Evolutionary conservation across 2,888 invertebrate genomes (phyloP), one percentile per base, ranked within the genome.

Genomic region (Phalera bucephala): DNA sequence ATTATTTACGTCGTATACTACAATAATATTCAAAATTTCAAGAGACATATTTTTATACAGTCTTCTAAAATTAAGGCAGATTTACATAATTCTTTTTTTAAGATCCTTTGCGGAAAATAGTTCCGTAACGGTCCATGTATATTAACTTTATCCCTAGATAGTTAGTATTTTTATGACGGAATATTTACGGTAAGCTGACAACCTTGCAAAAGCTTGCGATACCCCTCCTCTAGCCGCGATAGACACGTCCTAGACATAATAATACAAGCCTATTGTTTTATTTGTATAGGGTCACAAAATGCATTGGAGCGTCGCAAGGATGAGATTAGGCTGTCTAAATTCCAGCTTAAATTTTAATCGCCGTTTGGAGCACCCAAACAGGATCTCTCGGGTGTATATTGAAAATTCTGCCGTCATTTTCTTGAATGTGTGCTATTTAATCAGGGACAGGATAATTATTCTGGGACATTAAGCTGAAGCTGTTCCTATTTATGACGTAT

Each of bases 311-410:
- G 72, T 66, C 68, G 71, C 70, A 67, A 63, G 70, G 72, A 64
- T 63, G 73, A 81, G 85, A 85, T 87, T 84, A 84, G 80, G 72
- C 72, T 70, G 78, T 82, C 82, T 82, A 79, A 86, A 87, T 77
- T 84, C 75, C 56, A 67, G 80, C 74, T 82, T 85, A 85, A 86
- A 81, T 78, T 80, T 83, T 83, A 84, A 83, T 85, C 81, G 71
- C 48, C 40, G 42, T 71, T 75, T 76, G 72, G 81, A 75, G 66
- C 75, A 75, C 63, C 66, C 68, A 52, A 70, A 68, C 71, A 64
- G 67, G 64, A 65, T 71, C 68, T 66, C 64, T 64, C 63, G 69
- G 68, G 66, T 67, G 61, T 71, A 64, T 77, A 72, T 72, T 70
- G 76, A 69, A 79, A 75, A 76, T 76, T 80, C 73, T 69, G 52